These are phyloP conservation scores for Zygaena filipendulae DNA, from an alignment of 2,888 invertebrate species.

Conservation along the genomic window DNA sequence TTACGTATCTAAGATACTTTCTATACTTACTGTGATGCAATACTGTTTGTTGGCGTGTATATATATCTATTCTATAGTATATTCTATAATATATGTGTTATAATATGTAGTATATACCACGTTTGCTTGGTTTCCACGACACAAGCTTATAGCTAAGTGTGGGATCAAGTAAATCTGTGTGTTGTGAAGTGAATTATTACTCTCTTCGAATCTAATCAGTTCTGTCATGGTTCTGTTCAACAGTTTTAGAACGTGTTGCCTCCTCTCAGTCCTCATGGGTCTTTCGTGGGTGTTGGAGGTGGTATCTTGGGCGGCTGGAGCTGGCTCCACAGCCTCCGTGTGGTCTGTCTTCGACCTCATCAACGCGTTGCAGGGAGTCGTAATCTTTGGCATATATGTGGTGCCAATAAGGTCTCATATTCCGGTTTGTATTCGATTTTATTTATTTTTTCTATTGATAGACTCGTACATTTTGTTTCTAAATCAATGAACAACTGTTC, in stretches of 20 bases:
- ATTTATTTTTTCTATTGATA: neutral
- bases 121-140: too few relatives aligned
- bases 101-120: too few relatives aligned
- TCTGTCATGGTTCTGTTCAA: too few relatives aligned
- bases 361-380: constrained; percentile 76
- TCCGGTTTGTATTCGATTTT: constrained; percentile 35
- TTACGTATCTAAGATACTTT: too few relatives aligned
- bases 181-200: too few relatives aligned
- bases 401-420: constrained; percentile 48
- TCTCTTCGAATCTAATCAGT: too few relatives aligned
- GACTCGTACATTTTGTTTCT: neutral
- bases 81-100: too few relatives aligned
- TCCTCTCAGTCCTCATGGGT: constrained; percentile 74
- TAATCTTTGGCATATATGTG: constrained; percentile 75
- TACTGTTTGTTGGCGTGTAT: too few relatives aligned
- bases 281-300: constrained; percentile 78
- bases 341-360: constrained; percentile 76
- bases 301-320: constrained; percentile 72
- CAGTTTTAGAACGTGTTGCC: constrained; percentile 67
- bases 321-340: constrained; percentile 53
- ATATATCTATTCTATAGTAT: too few relatives aligned
- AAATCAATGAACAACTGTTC: neutral
- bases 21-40: too few relatives aligned
- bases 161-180: too few relatives aligned
- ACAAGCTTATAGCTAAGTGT: too few relatives aligned